Conservation (phyloP, 2,113 vertebrate species). For the cattle (Bos taurus) region DNA sequence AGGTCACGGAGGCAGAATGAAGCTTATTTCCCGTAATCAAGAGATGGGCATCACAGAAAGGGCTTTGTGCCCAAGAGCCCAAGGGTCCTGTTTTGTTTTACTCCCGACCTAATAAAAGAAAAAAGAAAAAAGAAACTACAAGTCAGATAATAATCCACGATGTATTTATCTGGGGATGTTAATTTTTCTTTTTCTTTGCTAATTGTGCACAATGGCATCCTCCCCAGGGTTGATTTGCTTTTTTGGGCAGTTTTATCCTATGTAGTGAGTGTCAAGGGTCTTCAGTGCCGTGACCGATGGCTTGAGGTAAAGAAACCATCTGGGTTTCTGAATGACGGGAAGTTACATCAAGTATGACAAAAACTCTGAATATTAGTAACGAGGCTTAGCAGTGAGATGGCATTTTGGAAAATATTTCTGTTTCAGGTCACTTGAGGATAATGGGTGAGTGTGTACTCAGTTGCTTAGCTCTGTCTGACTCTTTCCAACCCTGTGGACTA, state of each 20-base stretch:
- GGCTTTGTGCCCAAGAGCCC: not conserved
- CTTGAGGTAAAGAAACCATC: not conserved
- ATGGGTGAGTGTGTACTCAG: not conserved
- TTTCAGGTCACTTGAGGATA: not conserved
- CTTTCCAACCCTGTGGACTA: not conserved
- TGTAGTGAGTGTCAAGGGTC: not conserved
- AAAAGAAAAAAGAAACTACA: not conserved
- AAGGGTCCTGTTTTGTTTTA: not conserved
- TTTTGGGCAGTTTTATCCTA: not conserved
- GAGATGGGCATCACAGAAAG: not conserved
- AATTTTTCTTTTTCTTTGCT: not conserved
- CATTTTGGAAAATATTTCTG: not conserved
- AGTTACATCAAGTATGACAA: not conserved
- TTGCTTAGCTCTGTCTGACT: fast-evolving
- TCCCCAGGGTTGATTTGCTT: not conserved
- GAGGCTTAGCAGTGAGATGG: not conserved
- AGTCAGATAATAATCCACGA: not conserved
- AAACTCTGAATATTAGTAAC: not conserved
- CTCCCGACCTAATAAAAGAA: not conserved
- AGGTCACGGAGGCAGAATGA: not conserved
- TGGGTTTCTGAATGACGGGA: not conserved
- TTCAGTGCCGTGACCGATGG: not conserved
- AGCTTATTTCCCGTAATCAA: not conserved
- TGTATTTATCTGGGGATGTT: not conserved
- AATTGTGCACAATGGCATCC: not conserved